Percentiles rank a stretch among this genome's conserved stretches.
Evolutionary conservation across 2,113 vertebrate genomes (phyloP).

Genomic region (Axis porcinus): DNA sequence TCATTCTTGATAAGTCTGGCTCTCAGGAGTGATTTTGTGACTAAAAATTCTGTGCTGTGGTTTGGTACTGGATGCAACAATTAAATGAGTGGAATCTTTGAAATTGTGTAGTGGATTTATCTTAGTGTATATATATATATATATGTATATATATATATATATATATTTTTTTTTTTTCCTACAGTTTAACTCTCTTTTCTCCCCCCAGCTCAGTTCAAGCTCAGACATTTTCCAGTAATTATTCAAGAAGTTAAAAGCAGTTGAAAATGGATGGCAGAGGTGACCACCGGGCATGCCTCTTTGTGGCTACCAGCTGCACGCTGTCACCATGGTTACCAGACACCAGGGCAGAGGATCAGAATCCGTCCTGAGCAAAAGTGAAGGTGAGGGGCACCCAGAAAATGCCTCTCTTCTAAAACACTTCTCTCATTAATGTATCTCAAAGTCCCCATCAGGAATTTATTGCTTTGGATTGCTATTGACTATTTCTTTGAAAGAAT

Average conservation of each 20-base stretch:
- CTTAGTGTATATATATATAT: background rate
- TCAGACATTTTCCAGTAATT: background rate
- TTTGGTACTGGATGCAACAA: constrained; percentile 14
- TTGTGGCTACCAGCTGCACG: background rate
- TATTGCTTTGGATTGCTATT: background rate
- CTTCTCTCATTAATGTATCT: background rate
- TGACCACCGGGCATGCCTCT: background rate
- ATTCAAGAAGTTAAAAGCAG: background rate
- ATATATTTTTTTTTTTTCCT: background rate
- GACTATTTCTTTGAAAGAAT: background rate
- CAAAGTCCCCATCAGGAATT: background rate
- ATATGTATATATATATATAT: background rate
- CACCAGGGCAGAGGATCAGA: background rate
- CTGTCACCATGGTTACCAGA: background rate
- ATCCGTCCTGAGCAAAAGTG: background rate
- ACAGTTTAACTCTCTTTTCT: background rate
- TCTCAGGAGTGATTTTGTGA: background rate
- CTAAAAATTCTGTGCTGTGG: background rate
- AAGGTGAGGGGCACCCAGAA: background rate
- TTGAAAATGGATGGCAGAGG: background rate
- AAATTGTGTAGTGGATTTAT: background rate
- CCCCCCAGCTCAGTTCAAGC: background rate
- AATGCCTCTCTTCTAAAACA: background rate
- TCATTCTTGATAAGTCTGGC: background rate
- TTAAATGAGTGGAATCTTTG: background rate